Evolutionary conservation across 2,113 vertebrate genomes (phyloP).

Genomic region (Entomyzon cyanotis): DNA sequence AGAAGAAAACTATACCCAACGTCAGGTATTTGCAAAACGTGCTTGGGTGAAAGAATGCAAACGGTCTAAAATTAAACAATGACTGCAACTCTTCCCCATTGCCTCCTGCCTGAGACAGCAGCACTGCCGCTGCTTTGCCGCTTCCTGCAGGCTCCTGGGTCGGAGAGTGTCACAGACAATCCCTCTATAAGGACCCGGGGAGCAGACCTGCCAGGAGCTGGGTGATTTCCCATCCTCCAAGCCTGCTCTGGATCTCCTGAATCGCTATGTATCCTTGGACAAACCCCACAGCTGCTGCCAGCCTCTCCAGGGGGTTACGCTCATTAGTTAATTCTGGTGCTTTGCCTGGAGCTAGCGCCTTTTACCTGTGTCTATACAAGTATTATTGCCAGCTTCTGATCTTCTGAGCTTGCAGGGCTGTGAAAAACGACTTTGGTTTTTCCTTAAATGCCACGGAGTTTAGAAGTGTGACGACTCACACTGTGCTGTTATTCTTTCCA

Average conservation of each 20-base stretch:
- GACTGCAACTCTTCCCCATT: not conserved
- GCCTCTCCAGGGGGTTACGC: not conserved
- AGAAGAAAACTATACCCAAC: not conserved
- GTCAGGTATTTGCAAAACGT: not conserved
- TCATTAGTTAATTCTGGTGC: not conserved
- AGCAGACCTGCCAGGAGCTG: not conserved
- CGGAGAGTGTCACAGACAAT: rapidly evolving
- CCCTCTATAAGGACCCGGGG: not conserved
- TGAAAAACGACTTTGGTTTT: slow-evolving; percentile 13
- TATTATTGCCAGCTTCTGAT: not conserved
- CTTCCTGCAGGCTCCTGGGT: not conserved
- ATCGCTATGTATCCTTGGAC: not conserved
- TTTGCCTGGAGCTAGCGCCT: not conserved
- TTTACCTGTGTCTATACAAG: not conserved
- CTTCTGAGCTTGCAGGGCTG: slow-evolving; percentile 23
- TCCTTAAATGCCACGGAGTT: slow-evolving; percentile 48
- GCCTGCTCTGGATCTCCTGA: not conserved
- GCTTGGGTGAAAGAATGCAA: not conserved
- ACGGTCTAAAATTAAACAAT: not conserved
- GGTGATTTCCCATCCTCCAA: not conserved
- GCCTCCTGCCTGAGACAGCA: not conserved
- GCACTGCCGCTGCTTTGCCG: rapidly evolving
- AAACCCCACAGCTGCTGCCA: not conserved
- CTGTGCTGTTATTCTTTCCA: slow-evolving; percentile 43
- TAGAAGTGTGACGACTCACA: slow-evolving; percentile 50